Evolutionary conservation across 2,888 invertebrate species (phyloP), one percentile per base, ranked within the genome.

Genomic region (Eilema griseolum): DNA sequence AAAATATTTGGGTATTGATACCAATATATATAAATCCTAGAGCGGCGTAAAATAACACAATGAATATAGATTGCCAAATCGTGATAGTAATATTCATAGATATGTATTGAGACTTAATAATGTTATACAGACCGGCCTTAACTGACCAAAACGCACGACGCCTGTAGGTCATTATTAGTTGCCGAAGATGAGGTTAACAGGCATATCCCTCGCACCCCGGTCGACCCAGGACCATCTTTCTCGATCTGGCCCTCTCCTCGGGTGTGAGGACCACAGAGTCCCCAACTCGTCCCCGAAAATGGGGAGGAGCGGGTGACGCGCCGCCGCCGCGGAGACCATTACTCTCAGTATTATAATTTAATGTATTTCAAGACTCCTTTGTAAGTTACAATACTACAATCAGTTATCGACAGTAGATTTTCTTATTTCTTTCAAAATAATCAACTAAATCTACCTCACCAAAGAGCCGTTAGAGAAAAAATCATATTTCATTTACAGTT

Each of bases 401-500:
- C 28, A 8, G 10, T 33, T 11, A n/a, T 61, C 4, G 14, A 4
- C 11, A 4, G 12, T 12, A 61, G 20, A n/a, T 31, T 20, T n/a
- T 31, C n/a, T n/a, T 31, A 20, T 61, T 61, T 11, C 7, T 11
- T n/a, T 12, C n/a, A 33, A 23, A 33, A 61, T 16, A 41, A 41
- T 37, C 41, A 62, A 52, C 28, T 28, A 7, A 64, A 31, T 26
- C 12, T 31, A 28, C n/a, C 26, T 31, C 14, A 52, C 52, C 26
- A 62, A 31, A 52, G 8, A 23, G 11, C 12, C 20, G 59, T 8
- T 20, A 7, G 16, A 65, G 14, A 59, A 46, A 41, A 56, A 20
- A 67, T 31, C 57, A 66, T 63, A 70, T 60, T 60, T 69, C 26
- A 24, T 67, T 28, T 41, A 14, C 10, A 59, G 69, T 67, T 72